Percentiles rank a stretch among this genome's conserved stretches.
Evolutionary conservation across 37 sponge, comb jelly and placozoan genomes (phyloP).

Genomic region (Amphimedon queenslandica): DNA sequence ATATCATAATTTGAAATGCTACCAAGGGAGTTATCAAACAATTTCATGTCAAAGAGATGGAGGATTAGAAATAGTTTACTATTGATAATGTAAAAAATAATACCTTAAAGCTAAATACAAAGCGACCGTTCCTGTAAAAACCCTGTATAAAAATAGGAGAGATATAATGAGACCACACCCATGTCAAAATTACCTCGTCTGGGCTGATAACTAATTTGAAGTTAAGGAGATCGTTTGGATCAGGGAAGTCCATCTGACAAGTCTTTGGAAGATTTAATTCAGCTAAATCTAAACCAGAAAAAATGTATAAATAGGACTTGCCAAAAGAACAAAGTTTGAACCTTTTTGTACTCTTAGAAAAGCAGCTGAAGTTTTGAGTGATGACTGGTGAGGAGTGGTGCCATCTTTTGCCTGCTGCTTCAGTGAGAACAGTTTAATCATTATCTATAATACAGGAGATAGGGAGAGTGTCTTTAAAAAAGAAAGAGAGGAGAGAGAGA

Average conservation of each 20-base stretch:
- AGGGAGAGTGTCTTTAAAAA: no score
- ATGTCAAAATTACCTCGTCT: slow-evolving; percentile 73
- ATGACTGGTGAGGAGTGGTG: slow-evolving; percentile 25
- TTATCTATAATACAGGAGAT: no score
- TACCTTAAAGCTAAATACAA: slow-evolving; percentile 87
- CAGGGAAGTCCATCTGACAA: slow-evolving; percentile 85
- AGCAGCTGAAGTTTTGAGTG: slow-evolving; percentile 63
- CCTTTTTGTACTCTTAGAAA: slow-evolving; percentile 81
- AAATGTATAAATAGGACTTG: not conserved
- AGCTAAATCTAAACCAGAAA: slow-evolving; percentile 58
- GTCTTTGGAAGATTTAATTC: slow-evolving; percentile 91
- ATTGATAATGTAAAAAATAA: no score
- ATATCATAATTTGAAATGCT: no score
- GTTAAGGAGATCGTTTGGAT: slow-evolving; percentile 88
- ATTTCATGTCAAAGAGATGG: no score
- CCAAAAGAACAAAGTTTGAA: not conserved
- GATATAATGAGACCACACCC: not conserved
- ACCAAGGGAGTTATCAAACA: no score
- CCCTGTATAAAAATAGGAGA: slow-evolving; percentile 52
- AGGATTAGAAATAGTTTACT: not conserved
- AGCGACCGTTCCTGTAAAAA: slow-evolving; percentile 91
- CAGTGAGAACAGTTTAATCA: slow-evolving; percentile 83
- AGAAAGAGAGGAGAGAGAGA: no score
- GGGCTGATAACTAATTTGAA: slow-evolving; percentile 89
- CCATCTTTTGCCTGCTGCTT: slow-evolving; percentile 86